Percentiles rank a stretch among this genome's conserved stretches.
Conservation (phyloP, 2,888 invertebrate genomes). For the Ptilodon capucinus region DNA sequence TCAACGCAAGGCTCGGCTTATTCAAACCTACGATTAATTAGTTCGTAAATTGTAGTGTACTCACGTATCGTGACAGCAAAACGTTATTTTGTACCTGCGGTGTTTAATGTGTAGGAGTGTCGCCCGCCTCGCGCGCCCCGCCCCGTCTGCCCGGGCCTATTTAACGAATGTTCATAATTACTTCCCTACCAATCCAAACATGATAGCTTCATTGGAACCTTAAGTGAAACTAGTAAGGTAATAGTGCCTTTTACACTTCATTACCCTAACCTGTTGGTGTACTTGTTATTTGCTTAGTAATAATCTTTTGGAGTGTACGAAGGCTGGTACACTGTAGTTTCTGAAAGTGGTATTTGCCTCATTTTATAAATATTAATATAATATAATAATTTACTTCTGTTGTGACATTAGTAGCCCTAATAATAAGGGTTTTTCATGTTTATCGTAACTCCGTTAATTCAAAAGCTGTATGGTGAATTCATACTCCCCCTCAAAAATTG, state of each 20-base stretch:
- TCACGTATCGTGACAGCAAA: slow-evolving; percentile 49
- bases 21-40: slow-evolving; percentile 10
- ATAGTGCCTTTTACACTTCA: slow-evolving; percentile 3
- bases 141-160: slow-evolving; percentile 52
- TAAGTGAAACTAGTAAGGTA: slow-evolving; percentile 28
- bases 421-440: no score
- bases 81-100: slow-evolving; percentile 47
- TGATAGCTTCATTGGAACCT: slow-evolving; percentile 51
- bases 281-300: no score
- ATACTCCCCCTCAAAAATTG: no score
- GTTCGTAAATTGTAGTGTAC: slow-evolving; percentile 27
- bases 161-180: slow-evolving; percentile 64
- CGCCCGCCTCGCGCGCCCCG: no score
- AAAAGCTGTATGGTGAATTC: no score
- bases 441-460: no score
- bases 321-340: no score
- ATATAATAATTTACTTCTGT: no score
- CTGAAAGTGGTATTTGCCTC: no score
- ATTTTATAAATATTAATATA: no score
- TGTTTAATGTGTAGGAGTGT: slow-evolving; percentile 61
- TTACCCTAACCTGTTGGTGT: background rate
- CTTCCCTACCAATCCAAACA: slow-evolving; percentile 55
- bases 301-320: no score
- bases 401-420: no score
- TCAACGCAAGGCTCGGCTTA: background rate